Evolutionary conservation across 2,888 invertebrate genomes (phyloP), one percentile per base, ranked within the genome.

Genomic region (Andrena chrysosceles): DNA sequence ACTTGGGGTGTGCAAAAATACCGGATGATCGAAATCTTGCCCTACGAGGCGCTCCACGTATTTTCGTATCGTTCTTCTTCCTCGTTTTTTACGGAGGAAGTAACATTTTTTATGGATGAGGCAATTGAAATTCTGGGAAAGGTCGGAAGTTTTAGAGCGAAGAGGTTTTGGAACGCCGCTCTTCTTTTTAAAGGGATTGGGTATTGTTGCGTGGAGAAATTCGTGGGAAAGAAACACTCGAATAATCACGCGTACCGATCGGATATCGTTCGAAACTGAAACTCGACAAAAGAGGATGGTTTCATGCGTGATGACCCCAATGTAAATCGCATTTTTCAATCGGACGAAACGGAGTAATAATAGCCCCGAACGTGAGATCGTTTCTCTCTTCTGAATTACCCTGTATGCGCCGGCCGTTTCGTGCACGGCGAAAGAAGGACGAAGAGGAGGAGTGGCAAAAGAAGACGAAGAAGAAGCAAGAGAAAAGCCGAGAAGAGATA

Each of bases 401-500:
- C 83, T 74, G 74, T 80, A 83, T 66, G 70, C 70, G 42, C 56
- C 49, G 56, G 60, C 54, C 56, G 70, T 80, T 70, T 49, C 59
- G 64, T 71, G 70, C 64, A 10, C 59, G 33, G 72, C 63, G 68
- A 48, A 73, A 71, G 74, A 75, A 64, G 62, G 52, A 75, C 26
- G 67, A 48, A 33, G 49, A 63, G 29, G 42, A 48, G 35, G 56
- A 49, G 48, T 6, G 20, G 52, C 54, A 56, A 56, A 75, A n/a
- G 71, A 71, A 63, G 63, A 74, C 23, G 66, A 68, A 71, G 60
- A 54, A 48, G 56, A 62, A 56, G 73, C 35, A 59, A 59, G 59
- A 83, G 64, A 78, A 77, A 81, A 81, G 70, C 48, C 52, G 64
- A 56, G 56, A 83, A 67, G 48, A 83, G 85, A 86, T 86, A 91